Conservation (phyloP, 2,113 vertebrate species). For the Tupaia tana region DNA sequence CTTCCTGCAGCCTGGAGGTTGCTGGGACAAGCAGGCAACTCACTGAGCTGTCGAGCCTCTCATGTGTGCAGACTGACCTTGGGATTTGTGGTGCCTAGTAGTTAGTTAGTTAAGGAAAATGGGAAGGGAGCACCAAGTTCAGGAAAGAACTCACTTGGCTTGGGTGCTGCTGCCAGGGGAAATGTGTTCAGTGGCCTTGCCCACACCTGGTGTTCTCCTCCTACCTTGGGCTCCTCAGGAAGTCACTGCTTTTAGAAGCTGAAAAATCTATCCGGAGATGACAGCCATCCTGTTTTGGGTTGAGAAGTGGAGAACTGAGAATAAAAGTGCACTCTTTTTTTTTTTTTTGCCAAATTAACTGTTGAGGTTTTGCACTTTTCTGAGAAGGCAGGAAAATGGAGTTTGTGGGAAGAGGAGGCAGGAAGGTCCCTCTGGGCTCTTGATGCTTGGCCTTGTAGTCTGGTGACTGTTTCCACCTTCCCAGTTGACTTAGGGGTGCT, state of each 20-base stretch:
- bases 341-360: accelerated
- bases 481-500: too few species aligned
- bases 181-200: not conserved
- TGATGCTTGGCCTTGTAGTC: too few species aligned
- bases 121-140: not conserved
- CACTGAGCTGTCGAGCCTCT: too few species aligned
- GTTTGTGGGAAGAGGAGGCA: not conserved
- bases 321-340: not conserved
- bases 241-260: not conserved
- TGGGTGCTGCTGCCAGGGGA: not conserved
- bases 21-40: not conserved
- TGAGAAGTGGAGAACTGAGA: not conserved
- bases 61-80: not conserved
- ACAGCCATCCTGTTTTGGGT: not conserved
- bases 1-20: not conserved
- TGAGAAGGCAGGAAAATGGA: not conserved
- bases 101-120: not conserved
- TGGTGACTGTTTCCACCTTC: too few species aligned
- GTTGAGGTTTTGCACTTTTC: not conserved
- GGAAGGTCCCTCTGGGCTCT: not conserved
- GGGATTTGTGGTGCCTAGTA: too few species aligned
- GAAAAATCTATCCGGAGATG: not conserved
- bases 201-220: not conserved
- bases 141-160: not conserved
- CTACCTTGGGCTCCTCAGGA: not conserved